Evolutionary conservation across 1,140 invertebrate genomes (phyloP).

Genomic region (Atta colombica): DNA sequence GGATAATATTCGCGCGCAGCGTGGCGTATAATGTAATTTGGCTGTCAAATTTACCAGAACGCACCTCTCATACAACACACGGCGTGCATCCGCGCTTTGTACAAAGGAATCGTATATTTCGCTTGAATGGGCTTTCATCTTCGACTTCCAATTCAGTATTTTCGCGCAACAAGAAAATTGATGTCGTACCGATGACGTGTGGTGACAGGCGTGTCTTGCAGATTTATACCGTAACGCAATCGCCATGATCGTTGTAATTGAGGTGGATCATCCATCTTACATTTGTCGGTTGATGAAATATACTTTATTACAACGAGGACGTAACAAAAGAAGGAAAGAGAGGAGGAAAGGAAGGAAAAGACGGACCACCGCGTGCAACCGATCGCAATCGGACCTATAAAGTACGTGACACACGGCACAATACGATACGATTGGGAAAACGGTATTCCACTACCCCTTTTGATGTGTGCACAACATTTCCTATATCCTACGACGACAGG

Average conservation of each 20-base stretch:
- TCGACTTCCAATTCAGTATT: conserved; percentile 12
- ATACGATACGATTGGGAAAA: conserved; percentile 16
- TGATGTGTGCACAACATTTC: conserved; percentile 11
- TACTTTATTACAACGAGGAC: conserved; percentile 26
- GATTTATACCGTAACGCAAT: conserved; percentile 47
- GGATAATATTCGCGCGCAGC: conserved; percentile 21
- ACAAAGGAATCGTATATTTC: conserved; percentile 17
- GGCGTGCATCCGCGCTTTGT: not conserved
- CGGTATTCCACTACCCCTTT: conserved; percentile 14
- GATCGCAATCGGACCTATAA: conserved; percentile 60
- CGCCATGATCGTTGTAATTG: conserved; percentile 45
- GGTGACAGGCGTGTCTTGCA: conserved; percentile 17
- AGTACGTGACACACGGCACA: conserved; percentile 59
- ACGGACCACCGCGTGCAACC: conserved; percentile 16
- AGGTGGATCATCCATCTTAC: conserved; percentile 45
- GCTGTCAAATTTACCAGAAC: conserved; percentile 51
- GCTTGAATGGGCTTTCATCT: not conserved
- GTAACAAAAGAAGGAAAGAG: not conserved
- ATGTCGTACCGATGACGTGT: not conserved
- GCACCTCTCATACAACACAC: not conserved
- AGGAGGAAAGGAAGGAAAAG: too few species aligned
- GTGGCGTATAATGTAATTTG: conserved; percentile 44
- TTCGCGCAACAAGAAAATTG: conserved; percentile 30
- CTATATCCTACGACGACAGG: conserved; percentile 52
- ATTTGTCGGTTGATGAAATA: conserved; percentile 45